phyloP scores from a whole-genome alignment of 2,797 vertebrate genomes.

The Clarias fuscus region DNA sequence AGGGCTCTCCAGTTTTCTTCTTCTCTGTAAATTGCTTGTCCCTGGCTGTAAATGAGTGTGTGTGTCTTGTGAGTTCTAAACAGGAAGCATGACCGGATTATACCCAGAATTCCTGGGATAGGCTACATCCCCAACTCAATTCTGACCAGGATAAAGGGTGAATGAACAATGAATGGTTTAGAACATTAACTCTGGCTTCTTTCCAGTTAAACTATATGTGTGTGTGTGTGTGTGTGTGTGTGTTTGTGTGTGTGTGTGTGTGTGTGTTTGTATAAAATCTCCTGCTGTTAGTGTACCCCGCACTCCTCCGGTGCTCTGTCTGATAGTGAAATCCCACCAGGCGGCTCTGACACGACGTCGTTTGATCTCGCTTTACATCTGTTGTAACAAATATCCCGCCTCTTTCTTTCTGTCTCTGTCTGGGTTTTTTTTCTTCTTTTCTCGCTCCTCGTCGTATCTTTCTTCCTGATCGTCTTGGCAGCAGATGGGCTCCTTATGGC shows the following conservation, averaged over 20 bases:
- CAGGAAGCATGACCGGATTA: background rate
- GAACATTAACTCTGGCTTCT: background rate
- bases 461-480: slow-evolving; percentile 59
- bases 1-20: background rate
- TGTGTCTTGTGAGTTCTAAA: background rate
- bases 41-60: no score
- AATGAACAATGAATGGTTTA: background rate
- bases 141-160: background rate
- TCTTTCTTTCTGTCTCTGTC: slow-evolving; percentile 46
- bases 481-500: slow-evolving; percentile 77
- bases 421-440: background rate
- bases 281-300: slow-evolving; percentile 50
- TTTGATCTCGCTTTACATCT: slow-evolving; percentile 65
- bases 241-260: slow-evolving; percentile 46
- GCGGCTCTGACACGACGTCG: slow-evolving; percentile 57
- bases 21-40: background rate
- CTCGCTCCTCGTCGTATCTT: slow-evolving; percentile 38
- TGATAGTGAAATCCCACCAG: slow-evolving; percentile 60
- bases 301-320: slow-evolving; percentile 40
- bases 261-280: slow-evolving; percentile 31
- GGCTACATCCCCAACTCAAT: background rate
- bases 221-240: slow-evolving; percentile 1
- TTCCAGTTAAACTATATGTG: background rate
- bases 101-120: background rate
- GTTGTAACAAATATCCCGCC: slow-evolving; percentile 64